Percentiles rank a stretch among this genome's conserved stretches.
phyloP scores from a whole-genome alignment of 1,140 invertebrate species.

The Mizuhopecten yessoensis region DNA sequence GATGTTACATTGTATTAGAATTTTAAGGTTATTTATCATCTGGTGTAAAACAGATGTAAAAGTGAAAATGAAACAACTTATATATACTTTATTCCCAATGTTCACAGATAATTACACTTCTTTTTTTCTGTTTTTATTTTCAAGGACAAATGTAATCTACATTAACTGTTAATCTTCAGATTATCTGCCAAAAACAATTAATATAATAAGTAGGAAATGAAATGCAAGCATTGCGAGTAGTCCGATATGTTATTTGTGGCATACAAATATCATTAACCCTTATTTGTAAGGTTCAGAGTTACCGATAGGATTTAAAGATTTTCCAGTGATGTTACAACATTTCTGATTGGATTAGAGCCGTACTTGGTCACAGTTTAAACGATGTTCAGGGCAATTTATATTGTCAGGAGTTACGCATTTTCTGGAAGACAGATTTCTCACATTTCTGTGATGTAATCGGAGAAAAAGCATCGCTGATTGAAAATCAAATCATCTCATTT shows the following conservation, averaged over 20 bases:
- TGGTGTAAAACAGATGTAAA: no score
- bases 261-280: background rate
- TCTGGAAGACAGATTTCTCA: background rate
- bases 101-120: no score
- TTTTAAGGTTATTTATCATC: background rate
- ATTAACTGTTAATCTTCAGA: no score
- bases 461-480: background rate
- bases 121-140: no score
- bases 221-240: no score
- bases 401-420: slow-evolving; percentile 23
- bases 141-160: no score
- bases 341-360: background rate
- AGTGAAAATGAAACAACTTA: no score
- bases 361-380: background rate
- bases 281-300: background rate
- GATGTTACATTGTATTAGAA: background rate
- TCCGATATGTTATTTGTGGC: no score
- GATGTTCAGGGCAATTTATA: background rate
- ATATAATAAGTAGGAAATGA: no score
- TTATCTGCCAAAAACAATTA: no score
- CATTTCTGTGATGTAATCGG: background rate
- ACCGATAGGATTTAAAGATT: background rate
- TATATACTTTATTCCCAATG: no score
- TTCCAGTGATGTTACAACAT: background rate
- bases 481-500: slow-evolving; percentile 28